Conservation (phyloP, 2,797 vertebrate species). For the Morus bassanus region DNA sequence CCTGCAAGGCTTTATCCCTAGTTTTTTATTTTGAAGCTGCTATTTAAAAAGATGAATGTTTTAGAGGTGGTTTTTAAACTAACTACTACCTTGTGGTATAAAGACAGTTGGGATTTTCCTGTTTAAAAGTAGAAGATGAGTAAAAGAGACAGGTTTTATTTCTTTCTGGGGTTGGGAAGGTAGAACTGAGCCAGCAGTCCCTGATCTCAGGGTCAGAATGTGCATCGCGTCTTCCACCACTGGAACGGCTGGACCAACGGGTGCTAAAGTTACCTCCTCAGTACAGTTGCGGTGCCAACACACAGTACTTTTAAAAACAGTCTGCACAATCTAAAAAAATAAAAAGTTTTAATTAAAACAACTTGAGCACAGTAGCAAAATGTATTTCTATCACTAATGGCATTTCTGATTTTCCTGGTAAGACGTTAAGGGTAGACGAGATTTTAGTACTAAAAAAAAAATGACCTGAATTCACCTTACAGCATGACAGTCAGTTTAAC, state of each 20-base stretch:
- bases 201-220: neutral
- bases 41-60: neutral
- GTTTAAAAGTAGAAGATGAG: neutral
- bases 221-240: rapidly evolving
- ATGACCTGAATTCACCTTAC: neutral
- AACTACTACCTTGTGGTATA: neutral
- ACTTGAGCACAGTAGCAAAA: neutral
- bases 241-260: neutral
- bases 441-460: neutral
- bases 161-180: neutral
- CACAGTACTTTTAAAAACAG: too few species aligned
- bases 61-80: neutral
- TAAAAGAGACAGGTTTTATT: neutral
- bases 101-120: neutral
- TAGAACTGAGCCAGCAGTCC: neutral
- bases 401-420: neutral
- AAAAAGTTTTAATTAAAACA: neutral
- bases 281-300: neutral
- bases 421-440: neutral
- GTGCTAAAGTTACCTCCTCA: neutral
- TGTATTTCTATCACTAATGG: neutral
- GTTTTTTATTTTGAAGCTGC: neutral
- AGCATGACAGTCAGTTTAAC: neutral
- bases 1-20: neutral
- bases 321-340: too few species aligned